Base-by-base conservation (phyloP, 2,797 vertebrate genomes). In the Phylloscopus collybita region DNA sequence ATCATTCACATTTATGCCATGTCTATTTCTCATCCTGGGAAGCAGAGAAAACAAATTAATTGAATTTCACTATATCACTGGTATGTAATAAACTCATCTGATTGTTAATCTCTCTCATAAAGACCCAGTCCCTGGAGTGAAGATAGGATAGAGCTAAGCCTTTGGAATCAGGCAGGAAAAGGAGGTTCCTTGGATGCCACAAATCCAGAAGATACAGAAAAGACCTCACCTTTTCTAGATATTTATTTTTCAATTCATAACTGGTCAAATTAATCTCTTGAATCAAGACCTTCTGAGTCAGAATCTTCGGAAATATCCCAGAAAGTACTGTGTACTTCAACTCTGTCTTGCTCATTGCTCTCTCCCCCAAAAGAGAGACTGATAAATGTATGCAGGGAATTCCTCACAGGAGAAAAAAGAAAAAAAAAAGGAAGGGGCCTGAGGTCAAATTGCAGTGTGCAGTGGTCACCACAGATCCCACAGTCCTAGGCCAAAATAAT, bases 11-110 rank as follows among this genome's bases (percentile, higher is more conserved):
- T 86, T 90, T 72, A 40, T 32, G 62, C 54, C 70, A 47, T 70
- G 51, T 12, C 80, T 70, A 54, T 49, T 88, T 61, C 70, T 95
- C 65, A 50, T 90, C 70, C 72, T 74, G 50, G 50, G 72, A 92
- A 71, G 75, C 21, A 64, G 56, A 61, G 80, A 57, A 92, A 90
- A 84, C 23, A 70, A 75, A 95, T 88, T 81, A 93, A 94, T 88
- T 75, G 65, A 86, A 88, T 94, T 95, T 93, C 51, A 51, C 65
- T 90, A 70, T 50, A 81, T 45, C 83, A 75, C 71, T 69, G 62
- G 70, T 26, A 59, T 75, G 74, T 86, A 93, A 80, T 81, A 90
- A 92, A 84, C 70, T 92, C 54, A 65, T 81, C 64, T 86, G 71
- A 84, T 75, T 93, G 34, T 70, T 81, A 61, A 62, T 30, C 56